Evolutionary conservation across 2,113 vertebrate genomes (phyloP).

Genomic region (Columba janthina): DNA sequence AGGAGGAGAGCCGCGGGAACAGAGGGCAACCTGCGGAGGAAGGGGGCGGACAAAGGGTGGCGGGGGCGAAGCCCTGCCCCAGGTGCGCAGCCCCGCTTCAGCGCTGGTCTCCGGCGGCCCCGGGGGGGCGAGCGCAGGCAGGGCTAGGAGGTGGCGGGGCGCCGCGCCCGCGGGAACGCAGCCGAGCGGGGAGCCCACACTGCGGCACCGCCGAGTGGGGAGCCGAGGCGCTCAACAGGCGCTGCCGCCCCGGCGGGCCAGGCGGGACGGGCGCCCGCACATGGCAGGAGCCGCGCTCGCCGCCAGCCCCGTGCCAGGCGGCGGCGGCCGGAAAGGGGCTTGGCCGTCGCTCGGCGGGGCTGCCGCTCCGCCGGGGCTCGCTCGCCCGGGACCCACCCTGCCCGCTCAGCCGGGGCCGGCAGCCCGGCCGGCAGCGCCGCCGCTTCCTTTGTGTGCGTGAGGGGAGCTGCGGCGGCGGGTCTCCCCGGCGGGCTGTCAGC

Average conservation of each 20-base stretch:
- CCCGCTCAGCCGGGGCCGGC: background rate
- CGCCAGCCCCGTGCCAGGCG: background rate
- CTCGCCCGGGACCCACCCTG: slow-evolving; percentile 25
- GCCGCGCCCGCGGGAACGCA: background rate
- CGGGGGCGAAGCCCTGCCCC: background rate
- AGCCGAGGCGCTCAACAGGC: background rate
- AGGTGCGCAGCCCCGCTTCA: background rate
- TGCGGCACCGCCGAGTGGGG: background rate
- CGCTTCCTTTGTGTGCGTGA: slow-evolving; percentile 73
- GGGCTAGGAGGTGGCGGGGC: no score
- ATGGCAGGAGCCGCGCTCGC: background rate
- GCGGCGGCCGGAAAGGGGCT: background rate
- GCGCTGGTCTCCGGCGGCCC: background rate
- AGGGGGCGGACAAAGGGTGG: background rate
- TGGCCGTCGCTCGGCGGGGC: background rate
- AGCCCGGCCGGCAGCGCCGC: slow-evolving; percentile 12
- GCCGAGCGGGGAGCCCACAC: no score
- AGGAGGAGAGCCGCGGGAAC: background rate
- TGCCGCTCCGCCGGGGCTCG: background rate
- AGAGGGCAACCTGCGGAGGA: background rate
- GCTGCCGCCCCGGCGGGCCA: background rate
- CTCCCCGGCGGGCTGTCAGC: slow-evolving; percentile 35
- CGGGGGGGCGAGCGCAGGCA: no score
- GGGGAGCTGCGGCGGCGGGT: slow-evolving; percentile 43
- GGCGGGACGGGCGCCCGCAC: background rate